Base-by-base conservation (phyloP, 2,888 invertebrate species). In the Plusia festucae region DNA sequence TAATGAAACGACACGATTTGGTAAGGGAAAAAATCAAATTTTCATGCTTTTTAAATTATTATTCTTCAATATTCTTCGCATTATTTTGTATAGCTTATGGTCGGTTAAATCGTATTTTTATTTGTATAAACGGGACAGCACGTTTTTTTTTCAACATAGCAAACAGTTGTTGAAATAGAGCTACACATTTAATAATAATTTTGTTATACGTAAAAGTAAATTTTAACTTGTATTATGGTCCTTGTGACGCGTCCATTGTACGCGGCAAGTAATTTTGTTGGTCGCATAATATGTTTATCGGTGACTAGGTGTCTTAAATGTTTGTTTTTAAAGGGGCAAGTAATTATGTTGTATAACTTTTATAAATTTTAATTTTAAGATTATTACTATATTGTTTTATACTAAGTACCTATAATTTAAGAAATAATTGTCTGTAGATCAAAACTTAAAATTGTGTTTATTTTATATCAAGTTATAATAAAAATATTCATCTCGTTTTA, bases 401-500 rank as follows among this genome's bases (percentile, higher is more conserved):
- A 40, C 15, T 40, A 40, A n/a, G n/a, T n/a, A n/a, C 13, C 40
- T 40, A 7, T 40, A n/a, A 6, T 40, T 40, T 34, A 7, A n/a
- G n/a, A 40, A n/a, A 40, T 15, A 40, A n/a, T 2, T 40, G 3
- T 24, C 40, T n/a, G n/a, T 15, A 40, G 40, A 40, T 40, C 40
- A 40, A 40, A 40, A n/a, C n/a, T 40, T 40, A 40, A n/a, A n/a
- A 40, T 40, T 40, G n/a, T 40, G 40, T 40, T 40, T n/a, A 40
- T 40, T 40, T 40, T 40, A 40, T 40, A n/a, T 6, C 40, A n/a
- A n/a, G 40, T 40, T 40, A n/a, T n/a, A n/a, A n/a, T 40, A n/a
- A n/a, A 11, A n/a, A n/a, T 40, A 40, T 40, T 40, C 40, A 40
- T 7, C 4, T 34, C 9, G 34, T 3, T 15, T 40, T n/a, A 40